Conservation (phyloP, 2,113 vertebrate genomes). For the Paracyprichromis sp. region DNA sequence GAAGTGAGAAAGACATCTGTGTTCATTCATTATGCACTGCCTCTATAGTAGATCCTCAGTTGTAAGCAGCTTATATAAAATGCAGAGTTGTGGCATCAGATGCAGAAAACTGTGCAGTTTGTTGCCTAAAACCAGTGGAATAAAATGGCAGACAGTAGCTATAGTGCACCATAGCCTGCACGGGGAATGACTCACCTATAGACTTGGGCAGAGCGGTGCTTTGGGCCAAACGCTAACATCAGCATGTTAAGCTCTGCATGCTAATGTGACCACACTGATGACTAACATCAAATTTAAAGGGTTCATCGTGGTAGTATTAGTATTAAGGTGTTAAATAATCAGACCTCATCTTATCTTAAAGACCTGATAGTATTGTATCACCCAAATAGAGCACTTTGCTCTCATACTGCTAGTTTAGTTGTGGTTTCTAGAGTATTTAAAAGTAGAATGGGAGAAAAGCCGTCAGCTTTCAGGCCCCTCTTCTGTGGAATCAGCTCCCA, state of each 20-base stretch:
- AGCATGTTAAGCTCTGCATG: neutral
- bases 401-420: neutral
- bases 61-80: neutral
- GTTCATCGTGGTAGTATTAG: neutral
- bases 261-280: neutral
- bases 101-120: neutral
- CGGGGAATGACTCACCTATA: neutral
- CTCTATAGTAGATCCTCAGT: neutral
- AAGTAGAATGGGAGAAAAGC: neutral
- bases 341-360: neutral
- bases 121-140: neutral
- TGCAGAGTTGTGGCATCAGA: neutral
- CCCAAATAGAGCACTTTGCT: neutral
- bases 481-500: neutral
- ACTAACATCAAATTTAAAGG: neutral
- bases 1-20: neutral
- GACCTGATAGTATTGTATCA: neutral
- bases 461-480: neutral
- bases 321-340: neutral
- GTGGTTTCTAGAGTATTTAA: neutral
- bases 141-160: neutral
- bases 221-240: neutral
- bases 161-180: neutral
- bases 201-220: neutral
- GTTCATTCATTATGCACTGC: neutral